Percentiles rank a stretch among this genome's conserved stretches.
phyloP scores from a whole-genome alignment of 2,113 vertebrate species.

The Boulengeromyrus knoepffleri region DNA sequence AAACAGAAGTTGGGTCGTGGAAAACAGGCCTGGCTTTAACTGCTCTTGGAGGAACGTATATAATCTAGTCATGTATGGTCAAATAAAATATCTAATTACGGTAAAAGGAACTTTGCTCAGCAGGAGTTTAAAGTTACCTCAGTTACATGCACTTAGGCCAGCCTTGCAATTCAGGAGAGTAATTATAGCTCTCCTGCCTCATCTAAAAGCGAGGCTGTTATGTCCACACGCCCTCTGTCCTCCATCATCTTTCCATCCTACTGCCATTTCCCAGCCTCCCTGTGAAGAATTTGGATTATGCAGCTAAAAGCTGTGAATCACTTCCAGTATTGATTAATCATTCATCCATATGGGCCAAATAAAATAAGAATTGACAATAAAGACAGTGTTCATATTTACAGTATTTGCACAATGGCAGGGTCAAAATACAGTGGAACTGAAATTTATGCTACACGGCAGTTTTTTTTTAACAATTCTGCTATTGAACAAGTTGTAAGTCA shows the following conservation, averaged over 20 bases:
- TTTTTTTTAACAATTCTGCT: neutral
- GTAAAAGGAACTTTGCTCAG: neutral
- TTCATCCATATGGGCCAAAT: neutral
- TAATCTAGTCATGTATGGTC: neutral
- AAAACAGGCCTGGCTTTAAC: neutral
- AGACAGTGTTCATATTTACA: neutral
- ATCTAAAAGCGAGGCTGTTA: neutral
- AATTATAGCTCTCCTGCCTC: neutral
- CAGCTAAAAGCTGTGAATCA: neutral
- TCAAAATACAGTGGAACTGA: neutral
- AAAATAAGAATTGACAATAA: neutral
- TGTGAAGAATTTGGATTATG: neutral
- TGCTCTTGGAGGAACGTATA: neutral
- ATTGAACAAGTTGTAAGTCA: neutral
- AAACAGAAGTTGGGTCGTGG: neutral
- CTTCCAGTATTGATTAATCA: neutral
- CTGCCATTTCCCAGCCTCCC: neutral
- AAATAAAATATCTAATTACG: neutral
- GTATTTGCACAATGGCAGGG: neutral
- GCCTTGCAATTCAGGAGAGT: neutral
- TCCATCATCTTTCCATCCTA: neutral
- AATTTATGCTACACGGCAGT: neutral
- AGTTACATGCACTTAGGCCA: neutral
- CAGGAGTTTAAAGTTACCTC: neutral
- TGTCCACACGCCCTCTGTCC: neutral